Percentiles rank a stretch among this genome's conserved stretches.
phyloP scores from a whole-genome alignment of 2,888 invertebrate species.

The Esperia sulphurella region DNA sequence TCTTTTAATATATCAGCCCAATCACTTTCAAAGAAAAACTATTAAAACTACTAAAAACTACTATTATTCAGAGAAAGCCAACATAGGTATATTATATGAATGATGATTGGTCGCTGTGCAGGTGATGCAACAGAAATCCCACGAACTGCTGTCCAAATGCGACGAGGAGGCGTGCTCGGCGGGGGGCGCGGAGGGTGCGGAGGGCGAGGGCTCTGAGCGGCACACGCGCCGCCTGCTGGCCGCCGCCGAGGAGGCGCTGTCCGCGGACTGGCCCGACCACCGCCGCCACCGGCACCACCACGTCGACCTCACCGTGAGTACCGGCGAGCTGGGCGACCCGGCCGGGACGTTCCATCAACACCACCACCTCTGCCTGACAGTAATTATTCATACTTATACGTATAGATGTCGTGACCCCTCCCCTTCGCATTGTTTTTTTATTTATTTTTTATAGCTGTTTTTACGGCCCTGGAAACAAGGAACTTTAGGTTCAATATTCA shows the following conservation, averaged over 20 bases:
- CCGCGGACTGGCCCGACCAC: conserved; percentile 53
- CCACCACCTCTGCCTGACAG: neutral
- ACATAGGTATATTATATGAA: no score
- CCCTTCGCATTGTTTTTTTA: no score
- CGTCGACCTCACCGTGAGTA: neutral
- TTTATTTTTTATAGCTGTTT: no score
- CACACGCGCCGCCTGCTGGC: conserved; percentile 64
- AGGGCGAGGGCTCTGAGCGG: conserved; percentile 43
- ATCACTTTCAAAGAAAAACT: no score
- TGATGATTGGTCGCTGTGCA: conserved; percentile 23
- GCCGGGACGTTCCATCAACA: neutral
- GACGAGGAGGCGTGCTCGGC: conserved; percentile 25
- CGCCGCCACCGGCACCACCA: conserved; percentile 8
- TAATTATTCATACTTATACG: neutral
- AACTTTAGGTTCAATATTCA: no score
- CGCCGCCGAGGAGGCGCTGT: conserved; percentile 63
- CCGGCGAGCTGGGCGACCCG: neutral
- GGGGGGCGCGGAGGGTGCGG: conserved; percentile 21
- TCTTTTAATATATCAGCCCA: no score
- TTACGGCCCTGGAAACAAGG: no score
- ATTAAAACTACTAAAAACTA: no score
- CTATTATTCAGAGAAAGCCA: no score
- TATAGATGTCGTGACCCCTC: no score
- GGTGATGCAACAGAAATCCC: conserved; percentile 77
- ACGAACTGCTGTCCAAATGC: conserved; percentile 68